These are phyloP conservation scores for Betta splendens DNA, from an alignment of 2,797 vertebrate genomes.

Conservation along the genomic window DNA sequence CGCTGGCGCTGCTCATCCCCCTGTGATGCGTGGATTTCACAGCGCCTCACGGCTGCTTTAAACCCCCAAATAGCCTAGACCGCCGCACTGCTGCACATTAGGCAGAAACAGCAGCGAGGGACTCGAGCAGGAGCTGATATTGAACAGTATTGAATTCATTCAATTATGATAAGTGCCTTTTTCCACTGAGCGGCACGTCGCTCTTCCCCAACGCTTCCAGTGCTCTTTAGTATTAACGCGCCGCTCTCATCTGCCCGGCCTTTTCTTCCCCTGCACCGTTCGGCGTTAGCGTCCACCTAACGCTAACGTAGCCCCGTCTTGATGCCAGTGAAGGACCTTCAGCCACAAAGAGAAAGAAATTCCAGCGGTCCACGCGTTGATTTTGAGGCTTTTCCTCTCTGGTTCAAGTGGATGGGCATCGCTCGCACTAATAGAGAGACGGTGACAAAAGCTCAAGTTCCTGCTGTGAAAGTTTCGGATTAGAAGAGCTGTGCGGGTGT, in stretches of 20 bases:
- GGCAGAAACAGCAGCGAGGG: neutral
- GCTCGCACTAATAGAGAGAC: conserved; percentile 19
- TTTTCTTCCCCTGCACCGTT: too few species aligned
- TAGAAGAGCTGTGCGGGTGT: conserved; percentile 10
- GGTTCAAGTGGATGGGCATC: neutral
- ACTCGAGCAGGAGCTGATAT: neutral
- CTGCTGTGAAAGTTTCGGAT: conserved; percentile 19
- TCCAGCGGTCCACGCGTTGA: conserved; percentile 10
- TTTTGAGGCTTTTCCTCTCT: conserved; percentile 5
- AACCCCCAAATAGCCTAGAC: too few species aligned
- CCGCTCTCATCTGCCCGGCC: conserved; percentile 1
- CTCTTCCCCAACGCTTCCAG: neutral
- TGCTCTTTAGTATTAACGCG: conserved; percentile 1
- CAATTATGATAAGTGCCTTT: conserved; percentile 9
- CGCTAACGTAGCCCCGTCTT: conserved; percentile 18
- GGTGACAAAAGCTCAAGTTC: conserved; percentile 5
- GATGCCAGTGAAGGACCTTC: conserved; percentile 22
- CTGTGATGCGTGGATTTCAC: neutral
- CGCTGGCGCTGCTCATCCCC: too few species aligned
- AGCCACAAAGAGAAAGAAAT: conserved; percentile 26
- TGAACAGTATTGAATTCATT: neutral
- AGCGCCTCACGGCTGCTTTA: neutral
- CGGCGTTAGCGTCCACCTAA: too few species aligned
- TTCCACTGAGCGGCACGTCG: neutral
- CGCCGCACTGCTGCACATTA: neutral